Evolutionary conservation across 1,140 invertebrate species (phyloP).

Genomic region (Capitella teleta): DNA sequence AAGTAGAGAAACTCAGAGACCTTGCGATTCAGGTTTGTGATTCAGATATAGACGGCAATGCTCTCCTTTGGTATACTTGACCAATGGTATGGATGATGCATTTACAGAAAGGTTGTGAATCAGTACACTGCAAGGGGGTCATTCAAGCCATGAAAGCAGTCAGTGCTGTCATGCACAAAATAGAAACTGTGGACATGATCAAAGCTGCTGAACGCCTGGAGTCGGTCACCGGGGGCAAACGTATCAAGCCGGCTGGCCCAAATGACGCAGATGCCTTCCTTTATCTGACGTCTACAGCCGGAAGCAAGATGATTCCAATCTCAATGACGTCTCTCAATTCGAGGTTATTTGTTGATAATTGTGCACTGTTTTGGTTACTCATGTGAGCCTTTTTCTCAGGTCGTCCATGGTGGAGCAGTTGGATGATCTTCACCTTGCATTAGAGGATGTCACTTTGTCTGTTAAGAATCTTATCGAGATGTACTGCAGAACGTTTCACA

Average conservation of each 20-base stretch:
- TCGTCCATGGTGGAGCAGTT: no score
- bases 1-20: slow-evolving; percentile 35
- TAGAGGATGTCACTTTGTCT: slow-evolving; percentile 58
- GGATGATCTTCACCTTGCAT: slow-evolving; percentile 27
- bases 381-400: no score
- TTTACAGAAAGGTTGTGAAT: not conserved
- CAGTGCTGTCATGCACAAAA: slow-evolving; percentile 69
- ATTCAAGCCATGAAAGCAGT: slow-evolving; percentile 85
- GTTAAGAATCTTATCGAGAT: slow-evolving; percentile 65
- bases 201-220: slow-evolving; percentile 21
- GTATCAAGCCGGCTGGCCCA: no score
- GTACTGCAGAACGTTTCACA: slow-evolving; percentile 69
- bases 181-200: slow-evolving; percentile 56
- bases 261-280: no score
- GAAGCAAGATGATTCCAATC: no score
- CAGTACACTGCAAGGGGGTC: slow-evolving; percentile 50
- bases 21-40: slow-evolving; percentile 23
- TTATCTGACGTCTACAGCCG: no score
- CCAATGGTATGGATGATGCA: not conserved
- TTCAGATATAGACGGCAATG: not conserved
- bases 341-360: no score
- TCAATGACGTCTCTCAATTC: no score
- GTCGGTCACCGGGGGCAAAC: not conserved
- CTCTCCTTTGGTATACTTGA: not conserved
- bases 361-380: no score